phyloP scores from a whole-genome alignment of 2,888 invertebrate genomes.

The Drosophila rellima region DNA sequence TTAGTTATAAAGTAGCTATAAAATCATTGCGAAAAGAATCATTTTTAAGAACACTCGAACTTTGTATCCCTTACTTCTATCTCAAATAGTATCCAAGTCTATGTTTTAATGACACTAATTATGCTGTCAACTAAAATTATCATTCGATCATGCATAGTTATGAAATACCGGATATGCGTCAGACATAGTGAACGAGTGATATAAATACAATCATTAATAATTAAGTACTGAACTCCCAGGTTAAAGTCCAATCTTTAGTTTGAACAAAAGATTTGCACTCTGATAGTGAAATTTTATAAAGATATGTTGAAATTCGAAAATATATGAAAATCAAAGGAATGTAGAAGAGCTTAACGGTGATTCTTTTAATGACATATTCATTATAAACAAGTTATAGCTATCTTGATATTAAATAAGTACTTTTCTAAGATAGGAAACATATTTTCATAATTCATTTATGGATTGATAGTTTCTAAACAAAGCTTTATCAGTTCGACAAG shows the following conservation, averaged over 20 bases:
- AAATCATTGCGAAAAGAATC: neutral
- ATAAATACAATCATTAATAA: constrained; percentile 62
- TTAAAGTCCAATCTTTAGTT: constrained; percentile 39
- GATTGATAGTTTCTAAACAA: neutral
- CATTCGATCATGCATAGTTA: constrained; percentile 44
- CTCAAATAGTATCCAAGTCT: constrained; percentile 32
- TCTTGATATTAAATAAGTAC: neutral
- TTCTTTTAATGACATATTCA: neutral
- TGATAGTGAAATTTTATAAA: constrained; percentile 17
- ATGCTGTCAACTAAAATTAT: constrained; percentile 31
- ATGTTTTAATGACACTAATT: constrained; percentile 23
- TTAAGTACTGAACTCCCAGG: constrained; percentile 42
- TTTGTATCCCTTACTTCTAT: neutral
- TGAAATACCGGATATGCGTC: constrained; percentile 66
- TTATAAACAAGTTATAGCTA: neutral
- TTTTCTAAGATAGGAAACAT: neutral
- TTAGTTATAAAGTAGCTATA: neutral
- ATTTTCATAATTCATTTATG: neutral
- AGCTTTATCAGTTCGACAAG: neutral
- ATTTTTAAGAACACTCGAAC: neutral
- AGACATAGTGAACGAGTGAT: constrained; percentile 60
- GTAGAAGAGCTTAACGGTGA: neutral
- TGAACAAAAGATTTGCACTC: constrained; percentile 20
- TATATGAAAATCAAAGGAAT: neutral
- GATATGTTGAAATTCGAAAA: neutral